These are phyloP conservation scores for Drosophila micromelanica DNA, from an alignment of 1,140 invertebrate genomes.

Conservation along the genomic window DNA sequence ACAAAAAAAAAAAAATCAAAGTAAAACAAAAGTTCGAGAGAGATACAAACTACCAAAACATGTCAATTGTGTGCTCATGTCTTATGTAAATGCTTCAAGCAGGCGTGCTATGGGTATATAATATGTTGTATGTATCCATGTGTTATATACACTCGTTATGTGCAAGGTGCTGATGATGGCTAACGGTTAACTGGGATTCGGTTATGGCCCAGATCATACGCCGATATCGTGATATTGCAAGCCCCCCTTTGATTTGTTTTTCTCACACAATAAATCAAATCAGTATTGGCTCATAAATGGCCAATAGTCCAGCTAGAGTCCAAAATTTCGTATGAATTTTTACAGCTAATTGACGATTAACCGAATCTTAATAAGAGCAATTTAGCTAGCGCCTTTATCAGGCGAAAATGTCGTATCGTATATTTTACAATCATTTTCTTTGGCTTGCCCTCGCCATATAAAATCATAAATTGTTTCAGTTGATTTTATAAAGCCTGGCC, in stretches of 20 bases:
- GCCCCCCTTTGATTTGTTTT: constrained; percentile 7
- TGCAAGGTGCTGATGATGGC: background rate
- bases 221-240: constrained; percentile 8
- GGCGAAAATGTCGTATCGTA: constrained; percentile 31
- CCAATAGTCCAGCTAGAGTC: constrained; percentile 10
- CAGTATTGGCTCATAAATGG: constrained; percentile 45
- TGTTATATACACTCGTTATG: background rate
- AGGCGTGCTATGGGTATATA: constrained; percentile 53
- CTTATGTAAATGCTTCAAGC: constrained; percentile 53
- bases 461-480: constrained; percentile 59
- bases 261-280: constrained; percentile 62
- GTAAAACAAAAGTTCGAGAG: constrained; percentile 6
- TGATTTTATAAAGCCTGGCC: constrained; percentile 62
- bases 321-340: constrained; percentile 21
- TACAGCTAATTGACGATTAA: constrained; percentile 68
- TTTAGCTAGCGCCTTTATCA: constrained; percentile 58
- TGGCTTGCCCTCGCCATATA: constrained; percentile 33
- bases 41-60: constrained; percentile 46
- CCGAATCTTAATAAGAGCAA: constrained; percentile 58
- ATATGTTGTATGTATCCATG: constrained; percentile 19
- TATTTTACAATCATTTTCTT: constrained; percentile 55
- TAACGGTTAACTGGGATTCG: constrained; percentile 20
- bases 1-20: constrained; percentile 35
- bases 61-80: constrained; percentile 46
- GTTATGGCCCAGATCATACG: constrained; percentile 6